Percentiles rank a stretch among this genome's conserved stretches.
These are phyloP conservation scores for Oncorhynchus gorbuscha DNA, from an alignment of 2,113 vertebrate species.

Conservation along the genomic window DNA sequence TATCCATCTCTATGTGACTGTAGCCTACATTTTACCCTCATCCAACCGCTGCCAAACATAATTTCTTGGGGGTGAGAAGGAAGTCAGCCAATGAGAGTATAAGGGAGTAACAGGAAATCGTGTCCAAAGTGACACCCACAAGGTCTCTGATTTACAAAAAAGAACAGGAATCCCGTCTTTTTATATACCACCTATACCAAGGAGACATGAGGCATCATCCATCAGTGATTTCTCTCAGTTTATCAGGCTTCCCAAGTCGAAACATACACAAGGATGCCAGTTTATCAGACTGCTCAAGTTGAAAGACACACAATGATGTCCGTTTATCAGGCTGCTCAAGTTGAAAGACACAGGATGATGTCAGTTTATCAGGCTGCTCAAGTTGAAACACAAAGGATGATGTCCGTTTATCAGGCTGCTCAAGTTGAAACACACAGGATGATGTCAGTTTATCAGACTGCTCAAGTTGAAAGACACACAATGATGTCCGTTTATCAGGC, in stretches of 20 bases:
- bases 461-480: not conserved
- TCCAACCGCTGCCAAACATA: not conserved
- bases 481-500: too few species aligned
- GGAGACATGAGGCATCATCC: slow-evolving; percentile 69
- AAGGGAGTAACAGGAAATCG: slow-evolving; percentile 40
- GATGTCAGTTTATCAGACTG: slow-evolving; percentile 70
- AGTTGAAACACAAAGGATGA: slow-evolving; percentile 52
- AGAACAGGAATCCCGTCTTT: slow-evolving; percentile 40
- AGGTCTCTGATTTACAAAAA: slow-evolving; percentile 51
- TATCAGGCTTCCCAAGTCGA: slow-evolving; percentile 57
- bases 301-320: slow-evolving; percentile 51
- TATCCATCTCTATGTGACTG: not conserved
- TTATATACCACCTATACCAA: slow-evolving; percentile 43
- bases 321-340: not conserved
- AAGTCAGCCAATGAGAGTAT: slow-evolving; percentile 6
- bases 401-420: too few species aligned
- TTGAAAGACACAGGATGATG: slow-evolving; percentile 42
- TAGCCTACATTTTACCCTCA: not conserved
- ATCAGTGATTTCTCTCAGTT: slow-evolving; percentile 64
- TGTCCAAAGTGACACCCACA: slow-evolving; percentile 41
- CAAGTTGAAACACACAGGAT: too few species aligned
- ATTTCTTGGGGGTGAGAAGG: slow-evolving; percentile 26
- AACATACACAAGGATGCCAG: not conserved
- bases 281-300: too few species aligned
- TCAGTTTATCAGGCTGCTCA: slow-evolving; percentile 66